Evolutionary conservation across 2,797 vertebrate species (phyloP).

Genomic region (Euthynnus affinis): DNA sequence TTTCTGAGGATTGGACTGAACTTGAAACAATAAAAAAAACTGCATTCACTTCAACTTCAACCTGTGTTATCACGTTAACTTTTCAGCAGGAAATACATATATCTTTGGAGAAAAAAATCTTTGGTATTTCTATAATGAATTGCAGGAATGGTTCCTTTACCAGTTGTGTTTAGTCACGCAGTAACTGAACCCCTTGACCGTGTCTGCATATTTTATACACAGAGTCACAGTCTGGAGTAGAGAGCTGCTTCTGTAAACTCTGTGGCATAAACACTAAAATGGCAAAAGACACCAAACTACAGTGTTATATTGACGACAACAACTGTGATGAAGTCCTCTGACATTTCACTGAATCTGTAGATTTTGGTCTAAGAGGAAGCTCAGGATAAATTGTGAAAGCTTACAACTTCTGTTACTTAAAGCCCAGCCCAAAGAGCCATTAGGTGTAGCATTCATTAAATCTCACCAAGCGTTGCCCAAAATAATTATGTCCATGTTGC

Average conservation of each 20-base stretch:
- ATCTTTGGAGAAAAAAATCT: too few relatives aligned
- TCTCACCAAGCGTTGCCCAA: neutral
- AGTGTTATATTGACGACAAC: neutral
- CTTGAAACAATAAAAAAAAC: neutral
- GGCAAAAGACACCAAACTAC: slow-evolving; percentile 5
- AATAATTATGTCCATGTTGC: too few relatives aligned
- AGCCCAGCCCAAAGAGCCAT: too few relatives aligned
- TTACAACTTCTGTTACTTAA: neutral
- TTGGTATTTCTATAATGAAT: too few relatives aligned
- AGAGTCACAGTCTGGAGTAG: neutral
- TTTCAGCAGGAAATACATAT: too few relatives aligned
- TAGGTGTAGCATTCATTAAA: neutral
- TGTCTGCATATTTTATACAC: slow-evolving; percentile 29
- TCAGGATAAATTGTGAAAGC: neutral
- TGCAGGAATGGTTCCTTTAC: too few relatives aligned
- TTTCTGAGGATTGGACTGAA: neutral
- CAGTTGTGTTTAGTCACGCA: slow-evolving; percentile 12
- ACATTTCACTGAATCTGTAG: neutral
- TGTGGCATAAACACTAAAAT: slow-evolving; percentile 13
- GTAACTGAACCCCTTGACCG: neutral
- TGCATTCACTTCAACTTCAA: neutral
- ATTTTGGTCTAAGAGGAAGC: neutral
- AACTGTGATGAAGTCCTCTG: neutral
- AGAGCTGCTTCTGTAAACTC: slow-evolving; percentile 27
- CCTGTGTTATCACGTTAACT: neutral